These are phyloP conservation scores for Tanytarsus gracilentus DNA, from an alignment of 2,888 invertebrate genomes.

Conservation along the genomic window DNA sequence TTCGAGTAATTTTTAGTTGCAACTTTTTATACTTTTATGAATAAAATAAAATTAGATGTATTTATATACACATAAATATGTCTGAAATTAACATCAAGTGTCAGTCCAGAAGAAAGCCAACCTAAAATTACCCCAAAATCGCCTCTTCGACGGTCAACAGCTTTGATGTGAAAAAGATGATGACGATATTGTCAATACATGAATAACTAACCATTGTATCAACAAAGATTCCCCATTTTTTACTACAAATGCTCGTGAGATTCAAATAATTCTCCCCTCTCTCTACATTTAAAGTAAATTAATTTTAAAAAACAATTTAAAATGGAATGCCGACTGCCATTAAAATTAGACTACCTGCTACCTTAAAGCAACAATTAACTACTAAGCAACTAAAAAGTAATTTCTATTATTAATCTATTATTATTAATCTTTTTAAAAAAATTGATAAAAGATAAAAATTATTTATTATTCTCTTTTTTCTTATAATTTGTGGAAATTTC, in stretches of 20 bases:
- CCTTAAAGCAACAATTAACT: conserved; percentile 29
- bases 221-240: too few relatives aligned
- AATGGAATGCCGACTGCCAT: conserved; percentile 31
- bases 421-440: conserved; percentile 22
- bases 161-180: too few relatives aligned
- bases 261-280: neutral
- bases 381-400: conserved; percentile 29
- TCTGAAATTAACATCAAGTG: too few relatives aligned
- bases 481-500: too few relatives aligned
- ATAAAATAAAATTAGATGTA: conserved; percentile 2
- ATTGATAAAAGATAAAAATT: conserved; percentile 12
- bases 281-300: neutral
- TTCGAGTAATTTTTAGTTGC: conserved; percentile 24
- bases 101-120: too few relatives aligned
- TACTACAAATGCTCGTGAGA: too few relatives aligned
- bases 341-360: conserved; percentile 29
- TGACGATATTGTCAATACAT: too few relatives aligned
- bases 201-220: too few relatives aligned
- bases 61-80: too few relatives aligned
- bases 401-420: conserved; percentile 21
- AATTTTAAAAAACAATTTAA: conserved; percentile 21
- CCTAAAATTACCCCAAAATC: too few relatives aligned
- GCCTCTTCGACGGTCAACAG: too few relatives aligned
- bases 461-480: neutral
- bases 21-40: conserved; percentile 27